Percentiles rank a stretch among this genome's conserved stretches.
Evolutionary conservation across 2,888 invertebrate species (phyloP).

Genomic region (Scaptomyza tumidula): DNA sequence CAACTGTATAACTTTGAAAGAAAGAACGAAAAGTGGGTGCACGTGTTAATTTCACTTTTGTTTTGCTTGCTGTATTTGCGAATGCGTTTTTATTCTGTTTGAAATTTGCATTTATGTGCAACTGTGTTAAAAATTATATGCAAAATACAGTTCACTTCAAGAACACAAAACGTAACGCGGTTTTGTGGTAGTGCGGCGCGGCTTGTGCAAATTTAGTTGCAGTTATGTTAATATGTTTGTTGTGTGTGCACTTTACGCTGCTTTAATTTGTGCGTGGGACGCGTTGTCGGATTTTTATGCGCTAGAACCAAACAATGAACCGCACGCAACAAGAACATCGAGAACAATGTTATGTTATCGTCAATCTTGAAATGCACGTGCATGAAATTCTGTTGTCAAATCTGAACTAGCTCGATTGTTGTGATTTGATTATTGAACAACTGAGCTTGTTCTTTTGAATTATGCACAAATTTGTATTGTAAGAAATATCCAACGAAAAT

Average conservation of each 20-base stretch:
- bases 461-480: neutral
- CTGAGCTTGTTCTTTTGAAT: conserved; percentile 4
- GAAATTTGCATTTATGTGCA: conserved; percentile 34
- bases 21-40: conserved; percentile 36
- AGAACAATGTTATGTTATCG: conserved; percentile 63
- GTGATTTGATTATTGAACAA: neutral
- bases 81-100: conserved; percentile 36
- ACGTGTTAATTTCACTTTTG: conserved; percentile 72
- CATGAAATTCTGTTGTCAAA: neutral
- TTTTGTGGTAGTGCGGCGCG: conserved; percentile 25
- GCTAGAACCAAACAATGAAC: conserved; percentile 49
- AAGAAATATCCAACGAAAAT: neutral
- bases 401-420: conserved; percentile 27
- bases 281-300: conserved; percentile 46
- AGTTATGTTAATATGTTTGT: conserved; percentile 36
- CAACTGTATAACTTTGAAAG: conserved; percentile 1
- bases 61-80: conserved; percentile 51
- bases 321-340: conserved; percentile 69
- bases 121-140: conserved; percentile 32
- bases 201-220: conserved; percentile 28
- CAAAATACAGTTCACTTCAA: conserved; percentile 28
- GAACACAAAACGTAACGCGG: conserved; percentile 36
- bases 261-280: conserved; percentile 31
- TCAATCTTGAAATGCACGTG: conserved; percentile 39
- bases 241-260: conserved; percentile 39